Evolutionary conservation across 2,888 invertebrate species (phyloP).

Genomic region (Sialis fuliginosa): DNA sequence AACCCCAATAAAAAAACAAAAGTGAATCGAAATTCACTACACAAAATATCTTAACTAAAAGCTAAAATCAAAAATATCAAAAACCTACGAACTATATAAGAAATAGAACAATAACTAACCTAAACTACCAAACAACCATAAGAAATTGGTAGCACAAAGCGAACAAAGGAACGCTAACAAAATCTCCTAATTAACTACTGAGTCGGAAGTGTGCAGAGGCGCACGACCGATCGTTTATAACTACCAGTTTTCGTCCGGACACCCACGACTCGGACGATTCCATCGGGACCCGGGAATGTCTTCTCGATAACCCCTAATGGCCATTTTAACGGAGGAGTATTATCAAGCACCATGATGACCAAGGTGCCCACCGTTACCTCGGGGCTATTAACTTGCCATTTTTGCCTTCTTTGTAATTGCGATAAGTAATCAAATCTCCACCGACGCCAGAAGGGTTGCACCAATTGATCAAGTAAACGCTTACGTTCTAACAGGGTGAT

Average conservation of each 20-base stretch:
- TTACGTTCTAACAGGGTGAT: not conserved
- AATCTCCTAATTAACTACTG: not conserved
- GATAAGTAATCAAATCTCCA: slow-evolving; percentile 1
- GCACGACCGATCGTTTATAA: slow-evolving; percentile 6
- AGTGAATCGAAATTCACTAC: no score
- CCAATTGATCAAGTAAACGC: not conserved
- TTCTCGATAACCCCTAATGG: not conserved
- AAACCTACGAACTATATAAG: no score
- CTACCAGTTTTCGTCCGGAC: slow-evolving; percentile 3
- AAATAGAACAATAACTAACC: no score
- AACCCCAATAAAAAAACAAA: no score
- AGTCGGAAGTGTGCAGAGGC: slow-evolving; percentile 7
- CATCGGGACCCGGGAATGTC: slow-evolving; percentile 5
- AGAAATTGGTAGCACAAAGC: no score
- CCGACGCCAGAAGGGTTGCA: slow-evolving; percentile 2
- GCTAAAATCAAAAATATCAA: no score
- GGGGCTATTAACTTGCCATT: not conserved
- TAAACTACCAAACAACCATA: no score
- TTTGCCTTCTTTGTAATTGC: not conserved
- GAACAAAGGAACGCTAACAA: no score
- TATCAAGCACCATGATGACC: not conserved
- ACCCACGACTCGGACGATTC: slow-evolving; percentile 6
- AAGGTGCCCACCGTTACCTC: not conserved
- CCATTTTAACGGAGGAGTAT: not conserved
- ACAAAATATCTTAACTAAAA: no score